Evolutionary conservation across 1,140 invertebrate species (phyloP), one percentile per base, ranked within the genome.

Genomic region (Aphaenogaster rudis): DNA sequence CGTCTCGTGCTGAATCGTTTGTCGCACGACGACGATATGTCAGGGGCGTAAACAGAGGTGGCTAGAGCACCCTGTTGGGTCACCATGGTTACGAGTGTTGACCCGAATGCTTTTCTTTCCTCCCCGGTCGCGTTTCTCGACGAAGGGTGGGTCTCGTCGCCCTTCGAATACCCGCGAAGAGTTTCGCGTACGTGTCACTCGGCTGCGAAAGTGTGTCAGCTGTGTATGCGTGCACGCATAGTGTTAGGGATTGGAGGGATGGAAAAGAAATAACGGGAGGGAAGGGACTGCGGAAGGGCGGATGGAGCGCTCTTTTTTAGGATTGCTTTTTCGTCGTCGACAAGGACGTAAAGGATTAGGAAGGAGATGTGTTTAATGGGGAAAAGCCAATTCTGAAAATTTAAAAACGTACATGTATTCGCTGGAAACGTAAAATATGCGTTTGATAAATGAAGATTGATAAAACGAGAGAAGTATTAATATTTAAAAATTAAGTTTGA

Each of bases 71-170:
- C 81, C 69, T 3, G 33, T 13, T 54, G 39, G 50, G 90, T 91
- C 64, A 74, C 90, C 91, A 93, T 94, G 91, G 82, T 86, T 91
- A 94, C 94, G 93, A 91, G 86, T 93, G 93, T 95, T 94, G 93
- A 94, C 93, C 94, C 91, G 78, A 87, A 79, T 77, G 50, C 71
- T 91, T 69, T 84, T 64, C 85, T 82, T 81, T 86, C 82, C 79
- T 76, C 50, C 72, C 61, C 42, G 71, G 50, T 61, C 67, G 59
- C 52, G 57, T 45, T 72, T 88, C 79, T 76, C 57, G 63, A 15
- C 50, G 48, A 67, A 66, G 84, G 84, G 42, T 21, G 76, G 57
- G 50, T 45, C 54, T 82, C 28, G 71, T 48, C 87, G 81, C 71
- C 64, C 84, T 87, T 74, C 54, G 28, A 79, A 82, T 84, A 89